A percentile compares a stretch with the other conserved stretches of the same genome.
These are phyloP conservation scores for Notarius quadriscutis DNA, from an alignment of 2,113 vertebrate genomes.

Conservation along the genomic window DNA sequence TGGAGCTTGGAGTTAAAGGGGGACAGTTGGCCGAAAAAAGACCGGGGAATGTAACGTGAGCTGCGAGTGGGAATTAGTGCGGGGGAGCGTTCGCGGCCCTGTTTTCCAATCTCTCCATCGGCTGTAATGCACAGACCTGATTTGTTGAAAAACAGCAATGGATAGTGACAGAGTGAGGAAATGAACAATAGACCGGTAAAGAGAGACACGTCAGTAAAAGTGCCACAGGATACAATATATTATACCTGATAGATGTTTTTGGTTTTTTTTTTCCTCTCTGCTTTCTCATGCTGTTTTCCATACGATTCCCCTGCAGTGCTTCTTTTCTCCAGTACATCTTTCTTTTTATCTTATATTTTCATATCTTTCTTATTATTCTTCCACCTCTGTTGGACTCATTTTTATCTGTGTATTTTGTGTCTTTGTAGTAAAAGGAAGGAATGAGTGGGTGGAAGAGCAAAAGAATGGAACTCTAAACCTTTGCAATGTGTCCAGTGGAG, in stretches of 20 bases:
- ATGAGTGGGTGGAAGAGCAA: constrained; percentile 23
- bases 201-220: constrained; percentile 68
- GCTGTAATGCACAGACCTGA: constrained; percentile 62
- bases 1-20: constrained; percentile 49
- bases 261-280: not conserved
- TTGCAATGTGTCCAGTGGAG: constrained; percentile 42
- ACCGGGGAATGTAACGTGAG: constrained; percentile 68
- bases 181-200: constrained; percentile 64
- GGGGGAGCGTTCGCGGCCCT: constrained; percentile 61
- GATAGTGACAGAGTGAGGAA: constrained; percentile 54
- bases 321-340: not conserved
- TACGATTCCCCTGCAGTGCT: not conserved
- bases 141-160: constrained; percentile 54
- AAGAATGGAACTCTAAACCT: constrained; percentile 47
- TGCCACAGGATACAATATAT: constrained; percentile 68
- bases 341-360: constrained; percentile 29
- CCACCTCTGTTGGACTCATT: not conserved
- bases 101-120: constrained; percentile 72
- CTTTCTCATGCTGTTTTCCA: constrained; percentile 29
- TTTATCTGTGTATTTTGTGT: not conserved
- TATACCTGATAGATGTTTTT: constrained; percentile 15
- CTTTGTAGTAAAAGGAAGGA: constrained; percentile 42
- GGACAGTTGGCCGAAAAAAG: constrained; percentile 68
- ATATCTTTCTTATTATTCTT: not conserved
- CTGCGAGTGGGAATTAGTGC: constrained; percentile 63